Evolutionary conservation across 2,113 vertebrate species (phyloP).

Genomic region (Macroglossus sobrinus): DNA sequence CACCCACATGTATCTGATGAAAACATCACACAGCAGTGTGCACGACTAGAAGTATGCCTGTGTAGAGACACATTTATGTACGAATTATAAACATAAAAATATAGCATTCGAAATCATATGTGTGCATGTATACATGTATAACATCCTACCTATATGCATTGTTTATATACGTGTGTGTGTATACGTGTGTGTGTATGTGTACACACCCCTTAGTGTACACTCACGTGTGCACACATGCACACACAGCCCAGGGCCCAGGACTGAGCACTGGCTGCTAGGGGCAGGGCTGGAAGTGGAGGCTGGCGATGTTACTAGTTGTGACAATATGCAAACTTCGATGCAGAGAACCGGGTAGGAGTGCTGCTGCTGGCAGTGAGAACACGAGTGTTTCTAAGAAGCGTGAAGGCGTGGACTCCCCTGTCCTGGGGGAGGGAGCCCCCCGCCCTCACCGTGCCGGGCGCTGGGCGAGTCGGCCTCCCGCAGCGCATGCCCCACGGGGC

Average conservation of each 20-base stretch:
- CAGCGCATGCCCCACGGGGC: rapidly evolving
- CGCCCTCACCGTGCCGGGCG: not conserved
- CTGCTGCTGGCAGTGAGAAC: not conserved
- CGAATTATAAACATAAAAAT: not conserved
- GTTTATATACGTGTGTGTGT: not conserved
- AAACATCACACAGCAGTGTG: not conserved
- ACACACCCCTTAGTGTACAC: not conserved
- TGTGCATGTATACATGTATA: not conserved
- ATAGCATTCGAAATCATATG: not conserved
- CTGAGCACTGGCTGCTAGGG: not conserved
- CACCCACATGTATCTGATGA: not conserved
- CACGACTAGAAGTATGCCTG: not conserved
- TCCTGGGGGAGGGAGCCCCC: not conserved
- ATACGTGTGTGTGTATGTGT: not conserved
- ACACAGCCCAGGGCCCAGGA: not conserved
- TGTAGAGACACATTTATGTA: not conserved
- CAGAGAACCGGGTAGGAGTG: not conserved
- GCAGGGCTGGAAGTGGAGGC: not conserved
- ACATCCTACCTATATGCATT: not conserved
- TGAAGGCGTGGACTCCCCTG: not conserved
- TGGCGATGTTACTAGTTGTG: not conserved
- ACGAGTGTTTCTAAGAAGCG: not conserved
- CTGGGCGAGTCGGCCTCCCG: rapidly evolving
- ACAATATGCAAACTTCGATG: not conserved
- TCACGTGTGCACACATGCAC: not conserved